Conservation (phyloP, 2,888 invertebrate genomes). For the Pyrrhia umbra region DNA sequence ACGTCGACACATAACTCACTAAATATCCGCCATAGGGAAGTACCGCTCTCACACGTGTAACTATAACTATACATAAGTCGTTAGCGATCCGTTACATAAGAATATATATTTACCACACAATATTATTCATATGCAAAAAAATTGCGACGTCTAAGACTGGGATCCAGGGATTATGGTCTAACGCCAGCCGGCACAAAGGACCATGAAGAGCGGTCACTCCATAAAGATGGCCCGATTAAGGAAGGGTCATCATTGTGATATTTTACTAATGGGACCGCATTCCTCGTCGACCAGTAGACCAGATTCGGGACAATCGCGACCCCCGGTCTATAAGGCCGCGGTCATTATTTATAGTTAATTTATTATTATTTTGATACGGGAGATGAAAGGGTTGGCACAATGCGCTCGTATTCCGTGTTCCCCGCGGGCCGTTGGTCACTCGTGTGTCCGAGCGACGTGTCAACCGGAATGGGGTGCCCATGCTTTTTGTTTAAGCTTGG, state of each 20-base stretch:
- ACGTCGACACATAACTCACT: constrained; percentile 26
- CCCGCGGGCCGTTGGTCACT: constrained; percentile 79
- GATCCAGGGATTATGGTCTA: constrained; percentile 87
- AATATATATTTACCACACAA: constrained; percentile 64
- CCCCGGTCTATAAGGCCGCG: constrained; percentile 66
- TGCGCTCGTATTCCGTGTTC: constrained; percentile 81
- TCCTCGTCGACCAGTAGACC: constrained; percentile 86
- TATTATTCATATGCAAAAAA: constrained; percentile 85
- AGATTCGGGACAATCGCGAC: constrained; percentile 70
- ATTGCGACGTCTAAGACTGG: constrained; percentile 71
- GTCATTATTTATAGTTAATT: constrained; percentile 88
- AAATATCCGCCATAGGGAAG: constrained; percentile 40
- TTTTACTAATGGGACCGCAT: constrained; percentile 88
- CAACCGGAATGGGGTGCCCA: constrained; percentile 69
- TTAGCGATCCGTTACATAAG: constrained; percentile 58
- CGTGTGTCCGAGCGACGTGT: constrained; percentile 66
- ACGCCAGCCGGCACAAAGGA: constrained; percentile 80
- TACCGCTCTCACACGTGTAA: constrained; percentile 48
- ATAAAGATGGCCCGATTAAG: constrained; percentile 88
- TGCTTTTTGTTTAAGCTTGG: constrained; percentile 73
- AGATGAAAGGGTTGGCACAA: constrained; percentile 86
- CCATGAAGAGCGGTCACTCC: constrained; percentile 84
- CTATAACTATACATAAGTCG: constrained; percentile 21
- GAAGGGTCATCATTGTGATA: constrained; percentile 83
- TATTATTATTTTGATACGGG: constrained; percentile 89